Conservation (phyloP, 1,140 invertebrate species). For the Drosophila jambulina region DNA sequence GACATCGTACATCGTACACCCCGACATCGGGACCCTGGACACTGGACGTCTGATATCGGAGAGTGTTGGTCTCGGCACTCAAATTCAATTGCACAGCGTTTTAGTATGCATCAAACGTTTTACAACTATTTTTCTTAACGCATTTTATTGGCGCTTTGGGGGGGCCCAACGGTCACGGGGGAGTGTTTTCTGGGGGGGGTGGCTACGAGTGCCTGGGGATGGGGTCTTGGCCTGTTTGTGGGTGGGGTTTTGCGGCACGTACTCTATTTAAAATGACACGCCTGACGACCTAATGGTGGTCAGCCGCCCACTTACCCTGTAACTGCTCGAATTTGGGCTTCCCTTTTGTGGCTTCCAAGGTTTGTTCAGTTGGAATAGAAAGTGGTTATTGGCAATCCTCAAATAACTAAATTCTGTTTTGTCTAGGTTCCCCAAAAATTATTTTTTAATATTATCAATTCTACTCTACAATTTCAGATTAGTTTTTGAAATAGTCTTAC, state of each 20-base stretch:
- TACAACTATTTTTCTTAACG: constrained; percentile 84
- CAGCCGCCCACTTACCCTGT: constrained; percentile 17
- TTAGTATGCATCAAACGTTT: constrained; percentile 81
- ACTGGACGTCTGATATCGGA: constrained; percentile 27
- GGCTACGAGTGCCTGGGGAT: background rate
- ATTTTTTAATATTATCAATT: background rate
- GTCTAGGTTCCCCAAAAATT: background rate
- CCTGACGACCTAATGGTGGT: constrained; percentile 70
- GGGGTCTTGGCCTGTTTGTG: background rate
- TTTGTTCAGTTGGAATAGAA: background rate
- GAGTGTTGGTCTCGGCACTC: constrained; percentile 19
- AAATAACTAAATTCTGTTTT: background rate
- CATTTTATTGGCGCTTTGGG: constrained; percentile 80
- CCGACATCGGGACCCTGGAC: background rate
- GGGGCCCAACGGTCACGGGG: constrained; percentile 36
- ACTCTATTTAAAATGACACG: constrained; percentile 76
- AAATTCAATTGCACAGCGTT: constrained; percentile 76
- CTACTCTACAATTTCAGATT: background rate
- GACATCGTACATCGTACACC: constrained; percentile 11
- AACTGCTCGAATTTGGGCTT: background rate
- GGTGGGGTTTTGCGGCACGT: constrained; percentile 48
- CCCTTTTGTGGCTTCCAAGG: no score
- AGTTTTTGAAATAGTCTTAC: background rate
- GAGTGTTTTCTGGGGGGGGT: constrained; percentile 13
- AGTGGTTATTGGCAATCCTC: background rate